These are phyloP conservation scores for Catharus minimus DNA, from an alignment of 2,113 vertebrate genomes.

Conservation along the genomic window DNA sequence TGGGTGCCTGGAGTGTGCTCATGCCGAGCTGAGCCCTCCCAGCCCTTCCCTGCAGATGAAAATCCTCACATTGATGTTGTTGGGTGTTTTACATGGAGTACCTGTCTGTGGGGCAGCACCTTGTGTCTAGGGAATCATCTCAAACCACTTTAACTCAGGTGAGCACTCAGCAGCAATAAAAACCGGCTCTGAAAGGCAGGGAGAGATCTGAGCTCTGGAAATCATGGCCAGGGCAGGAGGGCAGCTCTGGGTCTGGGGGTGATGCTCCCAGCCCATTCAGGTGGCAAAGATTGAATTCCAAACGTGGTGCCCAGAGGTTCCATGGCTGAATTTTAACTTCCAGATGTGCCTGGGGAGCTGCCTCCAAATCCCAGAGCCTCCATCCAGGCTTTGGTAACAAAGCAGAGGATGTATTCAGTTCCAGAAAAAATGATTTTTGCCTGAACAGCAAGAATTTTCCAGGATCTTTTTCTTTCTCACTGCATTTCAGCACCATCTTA, in stretches of 20 bases:
- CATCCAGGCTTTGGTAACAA: background rate
- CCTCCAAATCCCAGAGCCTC: background rate
- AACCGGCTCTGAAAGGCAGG: background rate
- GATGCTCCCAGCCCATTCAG: background rate
- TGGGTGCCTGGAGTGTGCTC: background rate
- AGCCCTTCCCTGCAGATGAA: rapidly evolving
- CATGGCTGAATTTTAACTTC: background rate
- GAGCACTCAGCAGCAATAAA: background rate
- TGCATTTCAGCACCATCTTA: conserved; percentile 51
- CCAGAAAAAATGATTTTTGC: background rate
- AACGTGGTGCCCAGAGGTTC: background rate
- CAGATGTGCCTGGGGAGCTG: background rate
- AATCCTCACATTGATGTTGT: rapidly evolving
- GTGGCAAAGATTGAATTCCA: background rate
- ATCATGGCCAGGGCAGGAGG: rapidly evolving
- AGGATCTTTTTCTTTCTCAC: background rate
- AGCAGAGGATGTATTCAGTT: background rate
- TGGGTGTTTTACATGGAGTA: rapidly evolving
- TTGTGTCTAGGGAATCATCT: background rate
- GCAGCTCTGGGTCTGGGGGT: background rate
- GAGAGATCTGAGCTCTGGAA: background rate
- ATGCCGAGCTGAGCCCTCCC: background rate
- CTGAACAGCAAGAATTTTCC: conserved; percentile 3
- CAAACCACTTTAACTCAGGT: rapidly evolving
- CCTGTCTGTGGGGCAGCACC: rapidly evolving